These are phyloP conservation scores for Lagenorhynchus albirostris DNA, from an alignment of 2,113 vertebrate genomes.

Conservation along the genomic window DNA sequence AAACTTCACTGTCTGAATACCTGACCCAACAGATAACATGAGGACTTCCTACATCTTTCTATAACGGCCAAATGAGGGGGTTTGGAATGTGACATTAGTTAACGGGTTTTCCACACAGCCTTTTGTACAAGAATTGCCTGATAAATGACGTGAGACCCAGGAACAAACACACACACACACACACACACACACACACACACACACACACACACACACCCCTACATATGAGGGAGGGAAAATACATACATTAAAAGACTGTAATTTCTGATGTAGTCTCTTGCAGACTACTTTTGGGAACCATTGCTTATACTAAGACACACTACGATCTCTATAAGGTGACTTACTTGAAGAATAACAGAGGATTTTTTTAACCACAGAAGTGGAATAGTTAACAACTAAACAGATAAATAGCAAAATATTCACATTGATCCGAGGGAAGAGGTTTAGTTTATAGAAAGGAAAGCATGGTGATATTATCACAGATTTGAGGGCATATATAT, in stretches of 20 bases:
- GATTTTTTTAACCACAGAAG: neutral
- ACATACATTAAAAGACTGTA: neutral
- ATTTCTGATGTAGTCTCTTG: neutral
- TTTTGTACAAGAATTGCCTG: neutral
- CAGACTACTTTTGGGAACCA: neutral
- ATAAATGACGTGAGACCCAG: neutral
- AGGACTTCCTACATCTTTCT: neutral
- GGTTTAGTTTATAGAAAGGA: neutral
- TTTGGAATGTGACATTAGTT: neutral
- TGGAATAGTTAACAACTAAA: neutral
- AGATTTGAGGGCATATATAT: neutral
- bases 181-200: neutral
- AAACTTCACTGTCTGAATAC: neutral
- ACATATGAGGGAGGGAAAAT: rapidly evolving
- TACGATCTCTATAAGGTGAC: neutral
- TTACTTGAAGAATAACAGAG: neutral
- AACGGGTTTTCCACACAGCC: neutral
- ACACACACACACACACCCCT: neutral
- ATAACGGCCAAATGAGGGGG: neutral
- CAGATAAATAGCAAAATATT: neutral
- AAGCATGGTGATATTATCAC: neutral
- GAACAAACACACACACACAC: neutral
- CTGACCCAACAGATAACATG: neutral
- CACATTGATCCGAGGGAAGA: neutral
- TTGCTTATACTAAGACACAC: neutral